A percentile compares a stretch with the other conserved stretches of the same genome.
These are phyloP conservation scores for Capitella teleta DNA, from an alignment of 1,140 invertebrate genomes.

Conservation along the genomic window DNA sequence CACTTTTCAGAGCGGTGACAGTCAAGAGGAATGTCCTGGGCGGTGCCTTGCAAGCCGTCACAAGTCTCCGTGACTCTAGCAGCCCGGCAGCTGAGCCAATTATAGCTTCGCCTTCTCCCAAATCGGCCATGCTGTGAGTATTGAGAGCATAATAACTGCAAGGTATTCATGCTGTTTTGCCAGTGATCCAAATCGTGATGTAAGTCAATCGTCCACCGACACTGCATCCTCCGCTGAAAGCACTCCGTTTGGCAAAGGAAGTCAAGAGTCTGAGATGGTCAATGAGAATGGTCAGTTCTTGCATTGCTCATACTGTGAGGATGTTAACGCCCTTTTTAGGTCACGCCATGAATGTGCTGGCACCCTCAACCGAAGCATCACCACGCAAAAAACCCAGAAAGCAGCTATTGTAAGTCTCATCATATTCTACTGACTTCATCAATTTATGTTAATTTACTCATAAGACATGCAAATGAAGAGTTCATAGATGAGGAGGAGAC, in stretches of 20 bases:
- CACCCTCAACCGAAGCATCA: slow-evolving; percentile 60
- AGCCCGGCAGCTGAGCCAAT: too few relatives aligned
- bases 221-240: slow-evolving; percentile 36
- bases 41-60: too few relatives aligned
- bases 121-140: too few relatives aligned
- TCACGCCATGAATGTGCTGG: slow-evolving; percentile 39
- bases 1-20: too few relatives aligned
- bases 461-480: slow-evolving; percentile 52
- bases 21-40: too few relatives aligned
- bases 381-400: slow-evolving; percentile 67
- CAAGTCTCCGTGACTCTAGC: too few relatives aligned
- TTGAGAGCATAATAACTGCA: too few relatives aligned
- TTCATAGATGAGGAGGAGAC: slow-evolving; percentile 45
- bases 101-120: too few relatives aligned
- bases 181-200: slow-evolving; percentile 19
- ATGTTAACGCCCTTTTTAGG: slow-evolving; percentile 2
- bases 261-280: background rate
- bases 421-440: slow-evolving; percentile 13
- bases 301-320: background rate
- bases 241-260: background rate
- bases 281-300: background rate
- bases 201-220: slow-evolving; percentile 39
- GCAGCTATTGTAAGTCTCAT: slow-evolving; percentile 48
- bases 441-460: slow-evolving; percentile 15
- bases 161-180: background rate